A percentile compares a stretch with the other conserved stretches of the same genome.
These are phyloP conservation scores for Sebastes fasciatus DNA, from an alignment of 2,113 vertebrate species.

Conservation along the genomic window DNA sequence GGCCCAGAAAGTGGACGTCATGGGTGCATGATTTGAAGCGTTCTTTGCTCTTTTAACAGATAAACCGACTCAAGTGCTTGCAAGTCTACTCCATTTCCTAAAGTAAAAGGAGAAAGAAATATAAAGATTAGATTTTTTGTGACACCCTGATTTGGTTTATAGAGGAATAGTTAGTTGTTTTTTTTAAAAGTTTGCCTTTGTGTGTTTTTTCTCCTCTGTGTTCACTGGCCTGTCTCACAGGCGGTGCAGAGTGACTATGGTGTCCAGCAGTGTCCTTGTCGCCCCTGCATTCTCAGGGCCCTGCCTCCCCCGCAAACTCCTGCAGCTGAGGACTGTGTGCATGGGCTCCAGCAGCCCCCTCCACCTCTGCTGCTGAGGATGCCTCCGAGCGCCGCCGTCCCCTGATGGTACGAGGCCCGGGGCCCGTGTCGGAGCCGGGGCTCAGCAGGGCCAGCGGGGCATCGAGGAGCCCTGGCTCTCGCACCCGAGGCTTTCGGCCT, in stretches of 20 bases:
- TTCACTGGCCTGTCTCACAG: conserved; percentile 74
- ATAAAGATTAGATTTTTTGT: conserved; percentile 84
- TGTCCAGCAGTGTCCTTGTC: conserved; percentile 73
- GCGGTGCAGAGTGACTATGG: conserved; percentile 67
- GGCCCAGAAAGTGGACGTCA: conserved; percentile 84
- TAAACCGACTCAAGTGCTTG: conserved; percentile 78
- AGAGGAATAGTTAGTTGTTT: conserved; percentile 85
- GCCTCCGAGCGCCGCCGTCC: conserved; percentile 76
- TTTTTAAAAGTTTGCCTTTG: conserved; percentile 72
- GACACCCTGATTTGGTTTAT: conserved; percentile 90
- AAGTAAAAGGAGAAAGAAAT: conserved; percentile 82
- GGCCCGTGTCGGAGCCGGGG: conserved; percentile 51
- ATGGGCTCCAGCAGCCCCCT: conserved; percentile 65
- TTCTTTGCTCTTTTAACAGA: conserved; percentile 83
- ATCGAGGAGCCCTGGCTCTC: conserved; percentile 83
- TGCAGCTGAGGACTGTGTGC: conserved; percentile 78
- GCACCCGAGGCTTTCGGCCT: conserved; percentile 91
- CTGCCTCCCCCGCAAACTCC: conserved; percentile 70
- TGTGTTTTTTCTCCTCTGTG: conserved; percentile 67
- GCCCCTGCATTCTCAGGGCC: conserved; percentile 74
- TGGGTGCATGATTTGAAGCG: conserved; percentile 82
- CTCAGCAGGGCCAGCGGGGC: conserved; percentile 65
- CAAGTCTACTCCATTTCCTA: conserved; percentile 78
- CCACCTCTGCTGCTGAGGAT: conserved; percentile 57
- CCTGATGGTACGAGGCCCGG: conserved; percentile 69